Base-by-base conservation (phyloP, 2,113 vertebrate species). In the Tenebrosternarchus preto region DNA sequence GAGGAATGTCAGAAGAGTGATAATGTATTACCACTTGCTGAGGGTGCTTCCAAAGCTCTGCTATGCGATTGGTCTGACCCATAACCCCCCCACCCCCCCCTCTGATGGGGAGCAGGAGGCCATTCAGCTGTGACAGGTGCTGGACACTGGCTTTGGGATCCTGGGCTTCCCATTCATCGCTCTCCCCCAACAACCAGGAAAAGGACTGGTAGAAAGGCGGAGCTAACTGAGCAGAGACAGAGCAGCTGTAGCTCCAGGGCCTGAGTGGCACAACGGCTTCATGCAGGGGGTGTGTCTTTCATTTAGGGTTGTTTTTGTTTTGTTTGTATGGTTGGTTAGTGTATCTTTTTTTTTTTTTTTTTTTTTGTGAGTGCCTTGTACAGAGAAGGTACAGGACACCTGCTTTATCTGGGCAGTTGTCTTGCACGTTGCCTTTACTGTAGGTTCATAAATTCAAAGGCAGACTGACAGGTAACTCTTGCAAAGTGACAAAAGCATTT, bases 121-220 rank as follows among this genome's bases (percentile, higher is more conserved):
- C 64, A 39, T 70, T 78, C 63, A 59, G 67, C 83, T 74, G 29
- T 71, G 67, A 59, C 73, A 76, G 72, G 59, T 80, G 55, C 61
- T 78, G 75, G 61, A 77, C 53, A 46, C 53, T 73, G 59, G 43
- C 43, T 78, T 36, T 39, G 17, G 19, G 39, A 53, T 56, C 76
- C 53, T 76, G 56, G 67, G 33, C 77, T 69, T 77, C 69, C 73
- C 69, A 36, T 76, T 74, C 66, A 64, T 73, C 53, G 25, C 64
- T 46, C 59, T 12, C 29, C 60, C 67, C 71, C 84, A 81, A 85
- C 50, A 68, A 25, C 84, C 81, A 81, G 79, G 76, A 85, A 84
- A 80, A 85, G 83, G 87, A 86, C 86, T 85, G 80, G 78, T 64
- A 25, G 86, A 85, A 84, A 86, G 85, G 85, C 78, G 86, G 86